phyloP scores from a whole-genome alignment of 2,888 invertebrate genomes.

The Mamestra brassicae region DNA sequence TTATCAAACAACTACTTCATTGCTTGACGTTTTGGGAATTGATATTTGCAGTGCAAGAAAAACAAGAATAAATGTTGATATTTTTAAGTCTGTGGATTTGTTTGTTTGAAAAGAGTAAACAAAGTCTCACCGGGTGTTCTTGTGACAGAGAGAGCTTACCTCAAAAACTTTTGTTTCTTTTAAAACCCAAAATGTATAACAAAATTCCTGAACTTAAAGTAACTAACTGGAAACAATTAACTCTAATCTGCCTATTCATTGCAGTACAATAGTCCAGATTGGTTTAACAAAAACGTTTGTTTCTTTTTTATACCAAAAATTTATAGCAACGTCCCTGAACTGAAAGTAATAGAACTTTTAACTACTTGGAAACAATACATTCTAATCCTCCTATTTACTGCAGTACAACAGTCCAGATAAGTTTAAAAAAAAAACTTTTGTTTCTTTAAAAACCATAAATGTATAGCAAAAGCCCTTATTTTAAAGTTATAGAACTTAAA shows the following conservation, averaged over 20 bases:
- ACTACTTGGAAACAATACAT: no score
- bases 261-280: no score
- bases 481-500: no score
- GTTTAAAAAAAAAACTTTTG: no score
- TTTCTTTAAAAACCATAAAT: neutral
- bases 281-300: neutral
- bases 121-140: neutral
- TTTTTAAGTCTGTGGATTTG: neutral
- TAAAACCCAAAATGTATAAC: no score
- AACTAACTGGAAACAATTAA: no score
- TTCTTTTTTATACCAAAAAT: neutral
- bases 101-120: neutral
- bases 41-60: neutral
- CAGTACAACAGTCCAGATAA: no score
- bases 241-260: no score
- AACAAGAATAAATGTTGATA: slow-evolving; percentile 3
- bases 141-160: neutral
- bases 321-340: neutral
- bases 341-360: neutral
- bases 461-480: no score
- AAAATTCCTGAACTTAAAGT: no score
- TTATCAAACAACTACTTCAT: slow-evolving; percentile 23
- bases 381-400: no score
- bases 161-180: neutral
- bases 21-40: slow-evolving; percentile 3